A percentile compares a stretch with the other conserved stretches of the same genome.
These are phyloP conservation scores for Ursus arctos DNA, from an alignment of 2,113 vertebrate species.

Conservation along the genomic window DNA sequence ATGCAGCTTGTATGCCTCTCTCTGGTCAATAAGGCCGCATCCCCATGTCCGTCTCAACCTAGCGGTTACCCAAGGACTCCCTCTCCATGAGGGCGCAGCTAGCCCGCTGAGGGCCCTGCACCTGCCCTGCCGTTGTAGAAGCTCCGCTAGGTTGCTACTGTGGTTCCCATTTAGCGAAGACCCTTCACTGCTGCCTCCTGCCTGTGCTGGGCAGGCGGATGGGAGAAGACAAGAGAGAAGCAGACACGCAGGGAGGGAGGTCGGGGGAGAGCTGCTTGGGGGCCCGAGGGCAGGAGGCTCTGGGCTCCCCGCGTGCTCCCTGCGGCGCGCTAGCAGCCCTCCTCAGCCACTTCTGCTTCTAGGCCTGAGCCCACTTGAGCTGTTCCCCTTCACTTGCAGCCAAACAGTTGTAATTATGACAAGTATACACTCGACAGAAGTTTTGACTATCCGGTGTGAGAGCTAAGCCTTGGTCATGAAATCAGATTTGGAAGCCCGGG, in stretches of 20 bases:
- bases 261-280: accelerated
- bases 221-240: neutral
- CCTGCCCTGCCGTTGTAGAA: neutral
- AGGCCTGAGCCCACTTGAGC: too few species aligned
- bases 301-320: neutral
- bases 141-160: accelerated
- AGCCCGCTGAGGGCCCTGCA: too few species aligned
- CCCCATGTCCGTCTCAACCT: accelerated
- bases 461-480: neutral
- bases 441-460: neutral
- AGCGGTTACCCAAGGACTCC: neutral
- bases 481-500: accelerated
- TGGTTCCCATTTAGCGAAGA: neutral
- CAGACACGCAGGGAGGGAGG: neutral
- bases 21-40: accelerated
- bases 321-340: neutral
- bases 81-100: neutral
- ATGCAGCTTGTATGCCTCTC: neutral
- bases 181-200: neutral
- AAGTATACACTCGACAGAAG: neutral
- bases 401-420: neutral
- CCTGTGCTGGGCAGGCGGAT: neutral
- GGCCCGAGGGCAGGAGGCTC: neutral
- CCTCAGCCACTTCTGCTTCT: neutral
- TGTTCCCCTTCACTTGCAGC: neutral